phyloP scores from a whole-genome alignment of 2,113 vertebrate genomes.

The Sinocyclocheilus anophthalmus region DNA sequence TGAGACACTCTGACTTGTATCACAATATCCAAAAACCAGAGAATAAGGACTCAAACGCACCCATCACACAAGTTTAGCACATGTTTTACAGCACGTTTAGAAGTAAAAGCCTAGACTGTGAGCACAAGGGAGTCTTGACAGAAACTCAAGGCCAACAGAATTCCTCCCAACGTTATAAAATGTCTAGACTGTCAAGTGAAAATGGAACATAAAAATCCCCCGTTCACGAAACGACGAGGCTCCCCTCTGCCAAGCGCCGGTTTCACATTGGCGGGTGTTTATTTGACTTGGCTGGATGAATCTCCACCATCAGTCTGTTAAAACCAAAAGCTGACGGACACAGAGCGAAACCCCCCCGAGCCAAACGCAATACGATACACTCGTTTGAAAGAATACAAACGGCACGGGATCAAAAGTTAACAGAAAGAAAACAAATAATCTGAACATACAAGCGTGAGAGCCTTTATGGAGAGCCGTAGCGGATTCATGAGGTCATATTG shows the following conservation, averaged over 20 bases:
- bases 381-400: conserved; percentile 20
- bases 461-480: conserved; percentile 15
- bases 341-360: conserved; percentile 5
- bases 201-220: conserved; percentile 73
- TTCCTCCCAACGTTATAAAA: conserved; percentile 71
- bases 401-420: conserved; percentile 51
- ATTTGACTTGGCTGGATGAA: conserved; percentile 74
- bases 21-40: background rate
- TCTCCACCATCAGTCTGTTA: conserved; percentile 69
- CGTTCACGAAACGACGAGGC: conserved; percentile 64
- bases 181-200: conserved; percentile 73
- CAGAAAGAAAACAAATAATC: conserved; percentile 8
- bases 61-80: conserved; percentile 18
- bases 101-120: conserved; percentile 5
- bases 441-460: conserved; percentile 14
- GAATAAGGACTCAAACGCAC: conserved; percentile 14
- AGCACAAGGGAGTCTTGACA: conserved; percentile 49
- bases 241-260: conserved; percentile 70
- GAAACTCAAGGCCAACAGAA: conserved; percentile 60
- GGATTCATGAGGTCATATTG: conserved; percentile 38
- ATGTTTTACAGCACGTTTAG: conserved; percentile 35
- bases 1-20: background rate
- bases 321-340: conserved; percentile 49
- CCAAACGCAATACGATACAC: conserved; percentile 50
- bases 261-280: conserved; percentile 73